Evolutionary conservation across 2,888 invertebrate genomes (phyloP), one percentile per base, ranked within the genome.

Genomic region (Callimorpha dominula): DNA sequence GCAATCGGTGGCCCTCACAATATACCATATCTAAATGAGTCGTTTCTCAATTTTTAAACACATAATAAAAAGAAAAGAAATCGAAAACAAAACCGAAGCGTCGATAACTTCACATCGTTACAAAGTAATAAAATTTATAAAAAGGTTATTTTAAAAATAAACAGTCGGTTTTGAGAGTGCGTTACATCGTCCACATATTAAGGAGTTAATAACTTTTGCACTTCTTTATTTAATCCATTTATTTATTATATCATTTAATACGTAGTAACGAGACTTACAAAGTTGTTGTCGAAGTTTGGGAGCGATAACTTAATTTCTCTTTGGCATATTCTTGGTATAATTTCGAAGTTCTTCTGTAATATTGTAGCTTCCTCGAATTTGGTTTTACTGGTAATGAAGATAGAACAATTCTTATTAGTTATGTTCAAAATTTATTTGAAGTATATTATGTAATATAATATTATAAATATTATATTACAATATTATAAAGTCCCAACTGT

Each of bases 131-230:
- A 80, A 76, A 60, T 60, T 76, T 50, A 69, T 52, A 76, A 75
- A 72, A 69, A 50, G 40, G 80, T 72, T 62, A 14, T 43, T 77
- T 31, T 73, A 75, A 77, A 80, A 75, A 82, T 78, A 75, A 73
- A 75, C 68, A 64, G 64, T 43, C 71, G 65, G 69, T 71, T 65
- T 75, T 70, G 66, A 69, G 65, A 70, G 69, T 67, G 20, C 69
- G 64, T 80, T 52, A 78, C 76, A 76, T 60, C 43, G 63, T 72
- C 65, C 71, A 70, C 20, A 77, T 74, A 77, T 82, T 77, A 75
- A 74, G 54, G 60, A 67, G 60, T 43, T 64, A 60, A 64, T 65
- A 72, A 65, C 62, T 40, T 73, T 74, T 72, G 66, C 62, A 42
- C 60, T 72, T 71, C 15, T 75, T 71, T 69, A 70, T 75, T 73